Base-by-base conservation (phyloP, 2,888 invertebrate species). In the Rhyacophila evoluta region DNA sequence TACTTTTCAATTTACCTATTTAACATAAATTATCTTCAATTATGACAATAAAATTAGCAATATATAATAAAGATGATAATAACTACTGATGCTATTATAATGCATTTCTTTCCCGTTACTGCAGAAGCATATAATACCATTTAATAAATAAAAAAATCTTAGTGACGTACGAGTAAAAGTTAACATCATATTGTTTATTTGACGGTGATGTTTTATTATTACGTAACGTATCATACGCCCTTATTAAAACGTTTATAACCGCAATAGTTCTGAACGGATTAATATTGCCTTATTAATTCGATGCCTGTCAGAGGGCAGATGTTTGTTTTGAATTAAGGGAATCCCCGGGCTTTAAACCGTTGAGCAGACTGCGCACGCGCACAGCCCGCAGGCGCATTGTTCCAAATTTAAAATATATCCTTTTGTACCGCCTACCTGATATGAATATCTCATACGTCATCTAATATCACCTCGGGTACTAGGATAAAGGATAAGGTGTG, bases 301-400 rank as follows among this genome's bases (percentile, higher is more conserved):
- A 19, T 33, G 10, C 15, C 19, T 55, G 55, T 55, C 55, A 55
- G 55, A 19, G 55, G 55, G 55, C 72, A 72, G 72, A 11, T 72
- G 72, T 55, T 55, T 55, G 55, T 55, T 37, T 29, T 36, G n/a
- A 72, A 72, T 72, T 38, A 75, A 28, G 37, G 72, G 74, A 72
- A 28, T 41, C 76, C 76, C 72, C 73, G 37, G 76, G 79, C 71
- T 15, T 69, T 71, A 69, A 75, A 75, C 79, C 72, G 75, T 29
- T 41, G 69, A 72, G 37, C 27, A 25, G 25, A 72, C 72, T 72
- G 80, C 80, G 74, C 73, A 74, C 71, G 41, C 78, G 27, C 39
- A 70, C 77, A 74, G 78, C 80, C 80, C 71, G 41, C 73, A 74
- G 77, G 75, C 72, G 69, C 39, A 33, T 73, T n/a, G 73, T 73